A percentile compares a stretch with the other conserved stretches of the same genome.
phyloP scores from a whole-genome alignment of 2,888 invertebrate species.

The Augiades crinisus region DNA sequence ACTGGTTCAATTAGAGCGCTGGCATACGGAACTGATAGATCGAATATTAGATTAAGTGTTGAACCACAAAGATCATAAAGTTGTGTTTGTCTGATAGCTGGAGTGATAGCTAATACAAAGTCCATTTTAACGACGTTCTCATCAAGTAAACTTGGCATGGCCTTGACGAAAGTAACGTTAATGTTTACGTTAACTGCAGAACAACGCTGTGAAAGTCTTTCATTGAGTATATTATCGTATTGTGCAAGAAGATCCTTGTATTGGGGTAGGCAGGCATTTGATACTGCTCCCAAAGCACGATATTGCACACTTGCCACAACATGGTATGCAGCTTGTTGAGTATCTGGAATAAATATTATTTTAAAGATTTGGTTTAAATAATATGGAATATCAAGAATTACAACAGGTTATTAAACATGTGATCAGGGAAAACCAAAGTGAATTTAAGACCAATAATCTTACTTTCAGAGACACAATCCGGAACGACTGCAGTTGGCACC shows the following conservation, averaged over 20 bases:
- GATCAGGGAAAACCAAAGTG: too few species aligned
- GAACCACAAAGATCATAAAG: constrained; percentile 97
- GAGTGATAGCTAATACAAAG: constrained; percentile 92
- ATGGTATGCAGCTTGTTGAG: constrained; percentile 97
- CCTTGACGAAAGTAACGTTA: constrained; percentile 94
- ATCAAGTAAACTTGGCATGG: constrained; percentile 89
- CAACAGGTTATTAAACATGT: too few species aligned
- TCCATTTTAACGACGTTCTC: constrained; percentile 95
- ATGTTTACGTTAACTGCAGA: constrained; percentile 97
- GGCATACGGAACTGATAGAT: constrained; percentile 95
- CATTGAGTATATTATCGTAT: constrained; percentile 90
- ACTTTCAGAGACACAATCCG: constrained; percentile 97
- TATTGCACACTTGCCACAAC: constrained; percentile 93
- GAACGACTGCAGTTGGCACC: constrained; percentile 94
- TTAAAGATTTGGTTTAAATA: neutral
- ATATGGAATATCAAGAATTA: too few species aligned
- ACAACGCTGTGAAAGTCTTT: constrained; percentile 93
- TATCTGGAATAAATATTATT: constrained; percentile 79
- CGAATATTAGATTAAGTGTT: constrained; percentile 95
- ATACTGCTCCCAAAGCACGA: constrained; percentile 94
- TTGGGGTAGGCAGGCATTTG: constrained; percentile 90
- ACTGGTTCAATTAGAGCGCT: constrained; percentile 94
- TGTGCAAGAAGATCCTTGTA: constrained; percentile 92
- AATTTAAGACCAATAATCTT: too few species aligned
- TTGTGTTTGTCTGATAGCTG: constrained; percentile 93